Evolutionary conservation across 2,113 vertebrate species (phyloP), one percentile per base, ranked within the genome.

Genomic region (Saimiri boliviensis): DNA sequence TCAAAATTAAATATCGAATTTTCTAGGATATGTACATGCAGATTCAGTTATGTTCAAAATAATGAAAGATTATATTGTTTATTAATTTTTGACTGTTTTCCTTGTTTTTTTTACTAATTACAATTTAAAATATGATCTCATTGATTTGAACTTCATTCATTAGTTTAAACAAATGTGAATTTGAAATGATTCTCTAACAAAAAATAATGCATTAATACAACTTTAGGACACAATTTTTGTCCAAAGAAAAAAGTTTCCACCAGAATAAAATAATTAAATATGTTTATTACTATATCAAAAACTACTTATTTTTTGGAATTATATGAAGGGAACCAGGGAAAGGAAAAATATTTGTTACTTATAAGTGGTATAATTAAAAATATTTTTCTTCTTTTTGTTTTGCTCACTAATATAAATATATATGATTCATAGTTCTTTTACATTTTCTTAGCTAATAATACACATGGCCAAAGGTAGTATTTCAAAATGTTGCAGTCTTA

Each of bases 231-330:
- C 3, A 96, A 89, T 71, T 70, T 87, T 32, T 58, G 5, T 58
- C 20, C 47, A 84, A 32, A 84, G 47, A 42, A n/a, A 82, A 77
- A 93, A 54, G 8, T 52, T 8, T 8, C 9, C 21, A 54, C 10
- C 20, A 82, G 27, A 88, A 87, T 91, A 47, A 91, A 85, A 77
- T 77, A 83, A 73, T 95, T 73, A 45, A 95, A 27, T 60, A 60
- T 10, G 1, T 76, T 94, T 32, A 73, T 92, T 52, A 54, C 11
- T 58, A 21, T 87, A 52, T 81, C 37, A n/a, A 85, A 54, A 82
- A 70, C 88, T 11, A 71, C 91, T 68, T 77, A 12, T 23, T 16
- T 71, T 94, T 40, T 92, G 79, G 40, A 88, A 58, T 76, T 91
- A 60, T 71, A 66, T 79, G 11, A 92, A 93, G 4, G 16, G 40